These are phyloP conservation scores for Diloba caeruleocephala DNA, from an alignment of 2,888 invertebrate genomes.

Conservation along the genomic window DNA sequence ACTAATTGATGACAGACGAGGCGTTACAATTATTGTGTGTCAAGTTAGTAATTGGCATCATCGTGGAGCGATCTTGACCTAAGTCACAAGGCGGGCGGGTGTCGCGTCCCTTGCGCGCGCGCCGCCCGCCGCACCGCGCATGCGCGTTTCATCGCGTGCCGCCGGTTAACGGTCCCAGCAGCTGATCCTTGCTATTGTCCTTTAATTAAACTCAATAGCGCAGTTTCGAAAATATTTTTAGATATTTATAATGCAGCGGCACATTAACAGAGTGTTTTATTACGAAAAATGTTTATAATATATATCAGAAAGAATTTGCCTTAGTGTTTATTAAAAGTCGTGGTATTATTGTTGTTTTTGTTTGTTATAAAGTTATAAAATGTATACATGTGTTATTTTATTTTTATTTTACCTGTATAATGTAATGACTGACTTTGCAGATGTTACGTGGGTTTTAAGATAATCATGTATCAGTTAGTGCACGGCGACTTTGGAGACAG, in stretches of 20 bases:
- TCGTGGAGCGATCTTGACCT: constrained; percentile 62
- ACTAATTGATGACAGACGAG: constrained; percentile 76
- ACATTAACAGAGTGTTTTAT: constrained; percentile 14
- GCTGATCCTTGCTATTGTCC: constrained; percentile 78
- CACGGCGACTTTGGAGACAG: constrained; percentile 39
- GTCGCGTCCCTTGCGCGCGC: constrained; percentile 30
- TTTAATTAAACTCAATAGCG: constrained; percentile 78
- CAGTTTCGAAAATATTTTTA: constrained; percentile 51
- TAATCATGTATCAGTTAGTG: constrained; percentile 47
- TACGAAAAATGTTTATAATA: constrained; percentile 3
- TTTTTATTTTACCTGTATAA: constrained; percentile 13
- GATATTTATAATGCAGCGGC: constrained; percentile 42
- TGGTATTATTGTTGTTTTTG: constrained; percentile 1
- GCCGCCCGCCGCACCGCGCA: constrained; percentile 34
- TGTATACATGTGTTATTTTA: too few relatives aligned
- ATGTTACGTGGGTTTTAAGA: constrained; percentile 46
- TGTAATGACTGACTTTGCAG: constrained; percentile 7
- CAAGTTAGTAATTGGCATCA: constrained; percentile 73
- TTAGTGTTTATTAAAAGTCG: constrained; percentile 12
- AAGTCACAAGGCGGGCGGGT: constrained; percentile 59
- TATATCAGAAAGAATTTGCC: neutral
- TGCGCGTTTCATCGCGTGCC: constrained; percentile 72
- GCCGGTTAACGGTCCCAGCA: constrained; percentile 78
- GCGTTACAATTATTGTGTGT: constrained; percentile 80
- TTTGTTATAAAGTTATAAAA: too few relatives aligned